Percentiles rank a stretch among this genome's conserved stretches.
Conservation (phyloP, 2,888 invertebrate species). For the Lysandra bellargus region DNA sequence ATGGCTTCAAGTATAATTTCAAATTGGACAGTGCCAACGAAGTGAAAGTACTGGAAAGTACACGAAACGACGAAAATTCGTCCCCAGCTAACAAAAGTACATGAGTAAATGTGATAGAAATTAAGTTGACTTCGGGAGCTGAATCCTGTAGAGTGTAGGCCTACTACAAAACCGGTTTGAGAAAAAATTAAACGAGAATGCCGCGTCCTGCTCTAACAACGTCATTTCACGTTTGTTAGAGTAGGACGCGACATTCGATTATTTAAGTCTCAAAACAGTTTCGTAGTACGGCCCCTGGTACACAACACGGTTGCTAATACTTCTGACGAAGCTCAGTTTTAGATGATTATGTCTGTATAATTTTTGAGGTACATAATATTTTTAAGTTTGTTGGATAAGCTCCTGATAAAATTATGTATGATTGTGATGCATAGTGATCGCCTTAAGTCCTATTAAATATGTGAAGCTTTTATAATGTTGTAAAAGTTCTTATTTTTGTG, state of each 20-base stretch:
- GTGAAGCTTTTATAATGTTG: constrained; percentile 6
- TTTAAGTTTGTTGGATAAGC: not conserved
- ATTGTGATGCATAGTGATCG: not conserved
- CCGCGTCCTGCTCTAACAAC: no score
- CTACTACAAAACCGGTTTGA: no score
- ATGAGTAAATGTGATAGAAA: not conserved
- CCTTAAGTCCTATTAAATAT: constrained; percentile 7
- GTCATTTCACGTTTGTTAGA: no score
- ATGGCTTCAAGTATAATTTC: not conserved
- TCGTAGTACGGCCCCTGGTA: no score
- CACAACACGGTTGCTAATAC: not conserved
- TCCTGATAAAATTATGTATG: not conserved
- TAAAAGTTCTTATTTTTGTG: constrained; percentile 10
- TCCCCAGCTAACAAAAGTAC: not conserved
- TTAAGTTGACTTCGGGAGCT: not conserved
- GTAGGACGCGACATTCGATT: no score
- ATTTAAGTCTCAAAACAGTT: no score
- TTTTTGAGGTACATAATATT: not conserved
- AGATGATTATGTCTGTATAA: not conserved
- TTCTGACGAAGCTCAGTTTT: not conserved
- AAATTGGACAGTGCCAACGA: not conserved
- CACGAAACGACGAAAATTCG: not conserved
- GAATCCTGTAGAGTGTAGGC: not conserved
- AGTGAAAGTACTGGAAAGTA: not conserved
- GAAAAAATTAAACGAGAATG: no score